Evolutionary conservation across 2,113 vertebrate species (phyloP).

Genomic region (Falco punctatus): DNA sequence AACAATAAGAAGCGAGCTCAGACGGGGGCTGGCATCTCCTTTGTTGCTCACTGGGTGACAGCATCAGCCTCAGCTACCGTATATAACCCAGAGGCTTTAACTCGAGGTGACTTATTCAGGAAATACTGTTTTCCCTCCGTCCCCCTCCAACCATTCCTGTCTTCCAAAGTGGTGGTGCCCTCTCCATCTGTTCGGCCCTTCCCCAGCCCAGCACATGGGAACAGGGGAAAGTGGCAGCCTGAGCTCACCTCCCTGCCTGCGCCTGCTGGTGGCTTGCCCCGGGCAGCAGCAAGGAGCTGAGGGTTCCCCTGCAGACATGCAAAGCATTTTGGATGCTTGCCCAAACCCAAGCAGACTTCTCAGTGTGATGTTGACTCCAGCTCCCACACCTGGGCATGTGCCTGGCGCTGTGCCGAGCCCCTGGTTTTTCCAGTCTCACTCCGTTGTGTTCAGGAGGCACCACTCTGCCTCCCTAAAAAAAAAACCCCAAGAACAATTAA

Average conservation of each 20-base stretch:
- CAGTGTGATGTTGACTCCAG: background rate
- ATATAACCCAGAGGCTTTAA: background rate
- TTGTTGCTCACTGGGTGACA: background rate
- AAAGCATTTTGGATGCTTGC: background rate
- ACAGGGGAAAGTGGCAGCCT: background rate
- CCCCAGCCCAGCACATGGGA: background rate
- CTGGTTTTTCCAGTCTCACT: background rate
- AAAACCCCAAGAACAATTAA: background rate
- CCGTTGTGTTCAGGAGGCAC: background rate
- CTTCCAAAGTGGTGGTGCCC: rapidly evolving
- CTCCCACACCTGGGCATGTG: rapidly evolving
- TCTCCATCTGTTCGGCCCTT: background rate
- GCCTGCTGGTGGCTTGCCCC: background rate
- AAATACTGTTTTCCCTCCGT: background rate
- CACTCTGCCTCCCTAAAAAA: background rate
- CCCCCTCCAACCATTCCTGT: background rate
- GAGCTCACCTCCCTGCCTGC: background rate
- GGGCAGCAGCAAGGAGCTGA: background rate
- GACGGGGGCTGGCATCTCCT: background rate
- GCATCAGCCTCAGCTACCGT: background rate
- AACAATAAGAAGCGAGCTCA: background rate
- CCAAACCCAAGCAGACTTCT: background rate
- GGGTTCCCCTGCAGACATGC: background rate
- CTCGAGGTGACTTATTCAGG: background rate
- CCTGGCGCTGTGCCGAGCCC: rapidly evolving